A percentile compares a stretch with the other conserved stretches of the same genome.
Evolutionary conservation across 30 jellyfish, hydroid and myxozoan genomes (phyloP).

Genomic region (Cassiopea andromeda): DNA sequence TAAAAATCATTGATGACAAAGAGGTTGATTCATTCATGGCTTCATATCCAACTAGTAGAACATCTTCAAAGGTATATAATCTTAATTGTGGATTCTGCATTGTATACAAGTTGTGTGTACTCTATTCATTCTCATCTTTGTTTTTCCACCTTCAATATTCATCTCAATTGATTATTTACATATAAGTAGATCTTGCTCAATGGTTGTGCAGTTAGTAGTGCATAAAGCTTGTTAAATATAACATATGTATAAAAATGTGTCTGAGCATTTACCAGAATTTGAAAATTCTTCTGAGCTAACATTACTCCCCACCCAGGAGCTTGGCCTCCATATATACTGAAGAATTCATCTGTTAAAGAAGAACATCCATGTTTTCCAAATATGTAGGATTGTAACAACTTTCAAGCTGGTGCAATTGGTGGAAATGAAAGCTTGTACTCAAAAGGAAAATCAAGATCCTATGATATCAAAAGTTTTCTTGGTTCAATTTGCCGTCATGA

Average conservation of each 20-base stretch:
- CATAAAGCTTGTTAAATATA: not conserved
- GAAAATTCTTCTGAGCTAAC: not conserved
- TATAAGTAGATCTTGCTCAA: no score
- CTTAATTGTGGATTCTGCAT: not conserved
- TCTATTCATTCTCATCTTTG: not conserved
- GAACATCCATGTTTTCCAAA: no score
- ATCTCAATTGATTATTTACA: no score
- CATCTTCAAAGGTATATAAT: not conserved
- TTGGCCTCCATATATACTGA: no score
- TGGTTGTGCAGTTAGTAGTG: not conserved
- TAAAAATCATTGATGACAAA: not conserved
- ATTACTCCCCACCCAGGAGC: no score
- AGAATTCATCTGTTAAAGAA: no score
- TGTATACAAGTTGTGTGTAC: no score
- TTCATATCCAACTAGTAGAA: not conserved
- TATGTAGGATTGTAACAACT: conserved; percentile 23
- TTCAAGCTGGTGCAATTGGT: conserved; percentile 41
- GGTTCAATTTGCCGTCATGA: conserved; percentile 26
- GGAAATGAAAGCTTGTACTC: not conserved
- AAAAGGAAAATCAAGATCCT: conserved; percentile 5
- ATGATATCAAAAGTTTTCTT: conserved; percentile 22
- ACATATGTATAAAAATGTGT: not conserved
- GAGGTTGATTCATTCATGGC: conserved; percentile 4
- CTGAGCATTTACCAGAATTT: not conserved
- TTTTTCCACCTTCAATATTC: not conserved